Base-by-base conservation (phyloP, 2,888 invertebrate species). In the Xanthia icteritia region DNA sequence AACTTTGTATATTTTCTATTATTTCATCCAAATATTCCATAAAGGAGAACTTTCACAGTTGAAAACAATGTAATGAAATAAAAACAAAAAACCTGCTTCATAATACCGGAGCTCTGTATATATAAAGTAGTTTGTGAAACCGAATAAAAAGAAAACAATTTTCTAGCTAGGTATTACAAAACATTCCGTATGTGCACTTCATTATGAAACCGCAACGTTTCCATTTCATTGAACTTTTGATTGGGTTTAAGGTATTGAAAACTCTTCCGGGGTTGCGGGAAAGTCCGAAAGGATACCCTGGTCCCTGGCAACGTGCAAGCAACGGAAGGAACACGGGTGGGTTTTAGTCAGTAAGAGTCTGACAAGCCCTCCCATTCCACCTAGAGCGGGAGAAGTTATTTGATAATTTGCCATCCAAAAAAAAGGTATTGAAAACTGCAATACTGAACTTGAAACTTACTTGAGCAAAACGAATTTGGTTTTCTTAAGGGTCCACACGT, bases 91-190 rank as follows among this genome's bases (percentile, higher is more conserved):
- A 48, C 6, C 15, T 5, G 27, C 11, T 48, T 58, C 20, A 20
- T 42, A 39, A 23, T 23, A 27, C 48, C 2, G 27, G 17, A 73
- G 39, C 11, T 48, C 2, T 5, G 0, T 42, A 13, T 3, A n/a
- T 36, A 4, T n/a, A 64, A 15, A n/a, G 20, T 42, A 45, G 42
- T 31, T 27, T 58, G 58, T 31, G 3, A 27, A 5, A 1, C 39
- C 2, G 2, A 45, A 76, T 42, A 65, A 31, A 76, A 65, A 9
- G 1, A 65, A 65, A 65, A 76, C n/a, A 65, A 9, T 60, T 48
- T 39, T 65, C 17, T 48, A 27, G 13, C 36, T 23, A 15, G 13
- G 1, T 48, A 20, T n/a, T 8, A 15, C 23, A 36, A 31, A 45
- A 27, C 20, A 0, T 27, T 27, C 27, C 8, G 0, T 4, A 31